Conservation (phyloP, 2,113 vertebrate genomes). For the Limnothrissa miodon region DNA sequence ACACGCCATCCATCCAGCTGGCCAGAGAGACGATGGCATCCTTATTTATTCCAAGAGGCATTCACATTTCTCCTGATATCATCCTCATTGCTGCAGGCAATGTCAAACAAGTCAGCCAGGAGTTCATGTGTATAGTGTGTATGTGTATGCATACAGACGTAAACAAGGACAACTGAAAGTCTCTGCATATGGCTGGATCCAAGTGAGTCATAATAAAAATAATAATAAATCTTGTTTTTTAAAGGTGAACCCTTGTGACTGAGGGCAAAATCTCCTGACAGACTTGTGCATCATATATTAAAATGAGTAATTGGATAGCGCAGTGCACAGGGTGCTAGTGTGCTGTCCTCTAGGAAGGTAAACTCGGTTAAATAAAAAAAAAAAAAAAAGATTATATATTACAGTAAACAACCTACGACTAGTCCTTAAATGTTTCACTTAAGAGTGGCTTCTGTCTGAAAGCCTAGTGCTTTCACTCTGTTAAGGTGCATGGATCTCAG, state of each 20-base stretch:
- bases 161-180: constrained; percentile 66
- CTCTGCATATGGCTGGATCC: constrained; percentile 51
- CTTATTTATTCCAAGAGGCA: constrained; percentile 63
- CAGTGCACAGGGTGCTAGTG: not conserved
- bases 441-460: not conserved
- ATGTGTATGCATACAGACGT: constrained; percentile 11
- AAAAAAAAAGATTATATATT: too few species aligned
- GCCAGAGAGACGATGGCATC: constrained; percentile 31
- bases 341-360: not conserved
- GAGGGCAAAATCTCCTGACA: constrained; percentile 44
- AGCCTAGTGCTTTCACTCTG: not conserved
- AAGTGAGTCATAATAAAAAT: not conserved
- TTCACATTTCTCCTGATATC: constrained; percentile 49
- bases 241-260: constrained; percentile 53
- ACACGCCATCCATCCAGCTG: constrained; percentile 44
- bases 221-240: constrained; percentile 48
- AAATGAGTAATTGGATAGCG: constrained; percentile 7
- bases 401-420: not conserved
- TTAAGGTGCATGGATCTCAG: not conserved
- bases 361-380: not conserved
- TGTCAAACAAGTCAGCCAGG: constrained; percentile 44
- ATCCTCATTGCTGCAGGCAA: constrained; percentile 51
- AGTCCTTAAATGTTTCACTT: not conserved
- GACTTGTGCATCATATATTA: constrained; percentile 19
- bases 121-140: not conserved